Evolutionary conservation across 2,113 vertebrate species (phyloP), one percentile per base, ranked within the genome.

Genomic region (crab-eating macaque (Macaca fascicularis)): DNA sequence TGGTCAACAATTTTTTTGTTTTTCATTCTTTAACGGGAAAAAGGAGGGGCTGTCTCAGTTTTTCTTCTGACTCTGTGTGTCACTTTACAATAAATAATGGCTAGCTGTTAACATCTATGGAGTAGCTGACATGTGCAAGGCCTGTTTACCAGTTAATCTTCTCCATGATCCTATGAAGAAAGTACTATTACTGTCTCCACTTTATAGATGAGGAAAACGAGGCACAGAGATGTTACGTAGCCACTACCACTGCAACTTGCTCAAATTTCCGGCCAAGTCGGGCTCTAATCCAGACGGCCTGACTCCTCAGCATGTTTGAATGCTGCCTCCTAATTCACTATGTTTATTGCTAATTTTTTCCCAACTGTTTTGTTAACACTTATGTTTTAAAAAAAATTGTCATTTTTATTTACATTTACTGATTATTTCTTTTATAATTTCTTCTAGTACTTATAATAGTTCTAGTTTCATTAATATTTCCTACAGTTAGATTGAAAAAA

Each of bases 341-440:
- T 23, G 40, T 27, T 57, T 69, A 35, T 82, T 23, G 35, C 14
- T 91, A 76, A 59, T 50, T 48, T 23, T 50, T 38, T 88, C 5
- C 40, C 16, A 69, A 64, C 57, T 87, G 40, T 64, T 52, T 13
- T 45, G 32, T 32, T 32, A 25, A 57, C 3, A 59, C 52, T 75
- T 35, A 11, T 55, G 14, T 72, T 88, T 88, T 19, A 20, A 16
- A 45, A 32, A 55, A 61, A 43, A 61, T 52, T 52, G n/a, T 76
- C 20, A 45, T 78, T 59, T 89, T 89, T 61, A 61, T 40, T 69
- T 35, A 52, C 5, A 92, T 27, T 88, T 83, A 88, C 23, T 55
- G 50, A 82, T 70, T 5, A 81, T 82, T 93, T 97, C 69, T 59
- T 90, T 87, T 78, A 59, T 80, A 80, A 38, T 75, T 50, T 86